A percentile compares a stretch with the other conserved stretches of the same genome.
Evolutionary conservation across 2,113 vertebrate species (phyloP).

Genomic region (Colinus virginianus): DNA sequence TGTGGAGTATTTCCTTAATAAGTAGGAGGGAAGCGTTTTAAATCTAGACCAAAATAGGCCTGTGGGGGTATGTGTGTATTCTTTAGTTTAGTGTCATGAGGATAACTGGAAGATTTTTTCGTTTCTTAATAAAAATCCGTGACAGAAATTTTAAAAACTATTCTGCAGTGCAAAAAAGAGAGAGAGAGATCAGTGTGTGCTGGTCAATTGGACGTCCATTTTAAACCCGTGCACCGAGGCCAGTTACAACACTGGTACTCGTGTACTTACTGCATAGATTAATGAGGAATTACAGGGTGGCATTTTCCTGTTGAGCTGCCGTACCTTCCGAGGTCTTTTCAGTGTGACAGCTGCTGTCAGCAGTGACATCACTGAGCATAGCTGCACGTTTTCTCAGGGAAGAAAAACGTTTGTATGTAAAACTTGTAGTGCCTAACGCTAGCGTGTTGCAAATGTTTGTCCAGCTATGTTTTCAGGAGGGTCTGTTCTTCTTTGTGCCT

Average conservation of each 20-base stretch:
- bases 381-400: not conserved
- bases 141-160: slow-evolving; percentile 26
- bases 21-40: slow-evolving; percentile 56
- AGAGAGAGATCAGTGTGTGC: slow-evolving; percentile 8
- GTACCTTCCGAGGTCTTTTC: slow-evolving; percentile 3
- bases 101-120: slow-evolving; percentile 27
- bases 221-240: slow-evolving; percentile 39
- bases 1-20: slow-evolving; percentile 59
- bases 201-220: slow-evolving; percentile 67
- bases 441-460: not conserved
- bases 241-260: slow-evolving; percentile 5
- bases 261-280: not conserved
- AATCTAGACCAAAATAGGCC: slow-evolving; percentile 51
- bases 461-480: not conserved
- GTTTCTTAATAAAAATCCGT: not conserved
- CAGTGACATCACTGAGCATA: slow-evolving; percentile 42
- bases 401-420: not conserved
- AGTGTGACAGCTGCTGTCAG: not conserved
- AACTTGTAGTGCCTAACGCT: not conserved
- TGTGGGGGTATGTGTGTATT: slow-evolving; percentile 51
- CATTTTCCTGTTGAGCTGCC: not conserved
- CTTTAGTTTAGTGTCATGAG: slow-evolving; percentile 49
- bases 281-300: not conserved
- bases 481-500: not conserved
- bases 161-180: slow-evolving; percentile 29